phyloP scores from a whole-genome alignment of 1,140 invertebrate genomes.

The Macrobrachium rosenbergii region DNA sequence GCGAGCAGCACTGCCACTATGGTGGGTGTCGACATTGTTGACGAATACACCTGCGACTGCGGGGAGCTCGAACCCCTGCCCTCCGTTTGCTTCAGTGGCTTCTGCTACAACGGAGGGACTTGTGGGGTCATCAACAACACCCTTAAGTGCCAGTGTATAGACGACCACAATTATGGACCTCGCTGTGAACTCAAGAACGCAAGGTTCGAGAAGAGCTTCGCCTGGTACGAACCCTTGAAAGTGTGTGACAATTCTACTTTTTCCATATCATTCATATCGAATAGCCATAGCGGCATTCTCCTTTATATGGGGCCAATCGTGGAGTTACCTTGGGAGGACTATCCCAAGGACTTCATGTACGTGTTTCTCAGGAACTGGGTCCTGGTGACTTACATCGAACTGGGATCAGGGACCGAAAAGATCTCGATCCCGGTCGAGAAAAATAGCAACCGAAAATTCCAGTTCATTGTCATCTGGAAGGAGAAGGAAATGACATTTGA shows the following conservation, averaged over 20 bases:
- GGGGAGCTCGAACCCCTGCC: slow-evolving; percentile 85
- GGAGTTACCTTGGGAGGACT: slow-evolving; percentile 88
- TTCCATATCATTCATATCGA: slow-evolving; percentile 94
- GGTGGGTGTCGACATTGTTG: slow-evolving; percentile 73
- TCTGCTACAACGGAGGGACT: slow-evolving; percentile 90
- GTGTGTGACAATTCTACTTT: slow-evolving; percentile 96
- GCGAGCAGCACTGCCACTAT: slow-evolving; percentile 96
- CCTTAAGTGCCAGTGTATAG: slow-evolving; percentile 41
- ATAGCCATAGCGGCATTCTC: slow-evolving; percentile 89
- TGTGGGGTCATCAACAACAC: slow-evolving; percentile 39
- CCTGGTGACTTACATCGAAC: slow-evolving; percentile 93
- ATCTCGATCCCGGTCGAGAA: slow-evolving; percentile 85
- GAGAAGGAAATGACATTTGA: slow-evolving; percentile 25
- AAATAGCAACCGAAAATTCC: slow-evolving; percentile 1
- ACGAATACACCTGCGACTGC: slow-evolving; percentile 90
- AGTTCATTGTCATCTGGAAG: slow-evolving; percentile 40
- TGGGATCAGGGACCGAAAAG: slow-evolving; percentile 92
- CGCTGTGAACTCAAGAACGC: slow-evolving; percentile 92
- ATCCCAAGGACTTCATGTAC: slow-evolving; percentile 85
- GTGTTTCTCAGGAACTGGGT: slow-evolving; percentile 95
- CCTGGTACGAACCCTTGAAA: slow-evolving; percentile 94
- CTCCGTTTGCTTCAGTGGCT: slow-evolving; percentile 25
- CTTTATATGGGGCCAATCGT: slow-evolving; percentile 97
- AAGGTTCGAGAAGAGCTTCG: slow-evolving; percentile 93
- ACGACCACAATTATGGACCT: neutral